Percentiles rank a stretch among this genome's conserved stretches.
Evolutionary conservation across 2,888 invertebrate genomes (phyloP).

Genomic region (Lasioglossum malachurum): DNA sequence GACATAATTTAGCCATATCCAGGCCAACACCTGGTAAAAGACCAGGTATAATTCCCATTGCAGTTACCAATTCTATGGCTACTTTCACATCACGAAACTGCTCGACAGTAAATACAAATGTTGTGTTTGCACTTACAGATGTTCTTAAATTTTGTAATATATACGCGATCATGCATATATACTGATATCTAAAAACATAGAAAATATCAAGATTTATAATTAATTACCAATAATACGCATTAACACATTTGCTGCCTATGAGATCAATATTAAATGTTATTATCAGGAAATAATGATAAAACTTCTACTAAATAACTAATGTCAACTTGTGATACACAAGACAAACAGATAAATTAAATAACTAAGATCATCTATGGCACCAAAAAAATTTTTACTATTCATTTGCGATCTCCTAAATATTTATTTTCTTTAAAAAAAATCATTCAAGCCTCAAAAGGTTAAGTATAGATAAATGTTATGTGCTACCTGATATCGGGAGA

Average conservation of each 20-base stretch:
- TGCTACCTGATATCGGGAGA: slow-evolving; percentile 30
- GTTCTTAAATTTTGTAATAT: slow-evolving; percentile 68
- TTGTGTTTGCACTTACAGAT: slow-evolving; percentile 57
- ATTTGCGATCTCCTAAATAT: neutral
- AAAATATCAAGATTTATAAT: slow-evolving; percentile 10
- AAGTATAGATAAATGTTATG: slow-evolving; percentile 8
- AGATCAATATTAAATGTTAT: neutral
- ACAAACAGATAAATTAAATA: neutral
- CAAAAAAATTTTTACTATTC: neutral
- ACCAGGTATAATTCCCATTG: slow-evolving; percentile 89
- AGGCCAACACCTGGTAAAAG: slow-evolving; percentile 89
- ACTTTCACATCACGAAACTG: slow-evolving; percentile 88
- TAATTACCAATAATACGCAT: neutral
- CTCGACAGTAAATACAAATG: slow-evolving; percentile 87
- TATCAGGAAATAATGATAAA: neutral
- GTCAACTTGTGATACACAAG: neutral
- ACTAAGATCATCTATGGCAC: neutral
- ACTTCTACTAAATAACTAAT: neutral
- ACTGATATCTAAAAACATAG: slow-evolving; percentile 70
- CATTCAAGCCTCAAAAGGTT: neutral
- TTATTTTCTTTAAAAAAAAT: neutral
- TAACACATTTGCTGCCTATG: neutral
- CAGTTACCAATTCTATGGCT: slow-evolving; percentile 88
- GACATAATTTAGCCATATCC: slow-evolving; percentile 85
- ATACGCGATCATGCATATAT: slow-evolving; percentile 69